These are phyloP conservation scores for Anas platyrhynchos DNA, from an alignment of 2,113 vertebrate genomes.

Conservation along the genomic window DNA sequence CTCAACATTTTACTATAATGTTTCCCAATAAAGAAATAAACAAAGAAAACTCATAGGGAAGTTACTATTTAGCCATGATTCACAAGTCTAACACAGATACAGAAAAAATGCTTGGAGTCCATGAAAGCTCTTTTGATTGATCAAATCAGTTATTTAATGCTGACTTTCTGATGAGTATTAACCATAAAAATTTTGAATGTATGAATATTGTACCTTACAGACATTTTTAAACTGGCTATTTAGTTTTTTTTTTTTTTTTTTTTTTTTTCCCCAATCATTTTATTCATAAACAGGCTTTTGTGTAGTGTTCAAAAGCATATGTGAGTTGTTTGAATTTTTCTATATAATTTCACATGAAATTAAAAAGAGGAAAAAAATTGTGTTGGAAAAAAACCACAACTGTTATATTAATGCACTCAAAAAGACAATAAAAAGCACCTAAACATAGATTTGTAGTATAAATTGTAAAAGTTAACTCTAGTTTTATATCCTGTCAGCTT, in stretches of 20 bases:
- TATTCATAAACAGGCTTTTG: neutral
- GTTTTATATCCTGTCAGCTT: neutral
- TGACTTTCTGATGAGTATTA: neutral
- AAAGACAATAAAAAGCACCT: accelerated
- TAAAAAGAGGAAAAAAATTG: neutral
- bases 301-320: neutral
- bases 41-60: neutral
- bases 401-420: neutral
- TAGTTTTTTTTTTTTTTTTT: neutral
- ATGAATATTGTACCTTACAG: neutral
- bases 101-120: neutral
- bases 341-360: neutral
- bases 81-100: neutral
- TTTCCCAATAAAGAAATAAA: neutral
- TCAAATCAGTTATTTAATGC: neutral
- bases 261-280: neutral
- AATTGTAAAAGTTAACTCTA: neutral
- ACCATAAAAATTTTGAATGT: neutral
- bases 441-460: neutral
- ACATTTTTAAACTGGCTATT: neutral
- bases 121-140: neutral
- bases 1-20: neutral
- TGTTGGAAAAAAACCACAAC: neutral
- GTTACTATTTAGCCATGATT: neutral
- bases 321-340: neutral